Percentiles rank a stretch among this genome's conserved stretches.
Conservation (phyloP, 2,113 vertebrate species). For the Syngnathus scovelli region DNA sequence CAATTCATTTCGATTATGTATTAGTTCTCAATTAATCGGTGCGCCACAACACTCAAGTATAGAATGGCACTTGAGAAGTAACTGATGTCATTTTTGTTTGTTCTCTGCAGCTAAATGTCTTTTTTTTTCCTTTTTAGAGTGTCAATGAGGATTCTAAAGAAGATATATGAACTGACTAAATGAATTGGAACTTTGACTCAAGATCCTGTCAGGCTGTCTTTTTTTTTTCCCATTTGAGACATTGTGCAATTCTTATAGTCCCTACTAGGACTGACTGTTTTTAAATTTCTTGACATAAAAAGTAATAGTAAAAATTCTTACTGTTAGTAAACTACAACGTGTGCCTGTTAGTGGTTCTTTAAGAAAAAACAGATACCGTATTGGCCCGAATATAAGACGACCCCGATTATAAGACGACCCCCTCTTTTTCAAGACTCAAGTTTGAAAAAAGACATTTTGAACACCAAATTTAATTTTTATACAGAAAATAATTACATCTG, state of each 20-base stretch:
- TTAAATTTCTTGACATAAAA: neutral
- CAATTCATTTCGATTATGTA: no score
- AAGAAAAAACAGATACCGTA: conserved; percentile 8
- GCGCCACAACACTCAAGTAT: no score
- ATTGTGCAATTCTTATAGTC: conserved; percentile 23
- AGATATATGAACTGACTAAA: conserved; percentile 31
- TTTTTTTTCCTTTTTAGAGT: conserved; percentile 35
- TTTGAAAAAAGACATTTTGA: no score
- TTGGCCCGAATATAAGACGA: no score
- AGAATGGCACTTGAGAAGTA: no score
- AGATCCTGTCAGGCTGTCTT: neutral
- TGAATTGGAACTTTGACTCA: conserved; percentile 15
- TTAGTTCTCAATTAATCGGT: no score
- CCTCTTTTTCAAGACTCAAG: no score
- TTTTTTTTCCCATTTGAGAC: conserved; percentile 5
- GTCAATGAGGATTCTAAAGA: neutral
- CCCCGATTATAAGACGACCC: no score
- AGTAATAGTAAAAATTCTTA: neutral
- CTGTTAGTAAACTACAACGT: neutral
- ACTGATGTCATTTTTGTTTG: no score
- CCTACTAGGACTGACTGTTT: conserved; percentile 15
- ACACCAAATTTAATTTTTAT: no score
- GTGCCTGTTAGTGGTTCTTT: neutral
- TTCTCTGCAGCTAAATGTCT: no score
- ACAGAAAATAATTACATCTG: no score